Conservation (phyloP, 2,113 vertebrate species). For the Nothobranchius kuhntae region DNA sequence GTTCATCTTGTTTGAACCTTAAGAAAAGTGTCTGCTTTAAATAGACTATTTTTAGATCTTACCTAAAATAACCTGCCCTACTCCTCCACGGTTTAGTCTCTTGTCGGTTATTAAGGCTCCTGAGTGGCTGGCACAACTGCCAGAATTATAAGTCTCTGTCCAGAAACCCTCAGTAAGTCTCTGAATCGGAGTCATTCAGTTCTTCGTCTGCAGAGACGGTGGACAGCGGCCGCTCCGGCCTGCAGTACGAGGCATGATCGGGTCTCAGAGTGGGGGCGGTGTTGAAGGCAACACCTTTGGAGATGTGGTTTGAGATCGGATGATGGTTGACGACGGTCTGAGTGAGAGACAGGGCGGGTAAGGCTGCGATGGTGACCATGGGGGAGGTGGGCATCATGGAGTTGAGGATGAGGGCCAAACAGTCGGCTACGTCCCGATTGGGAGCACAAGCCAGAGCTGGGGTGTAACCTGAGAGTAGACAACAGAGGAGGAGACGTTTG, state of each 20-base stretch:
- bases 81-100: slow-evolving; percentile 17
- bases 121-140: slow-evolving; percentile 61
- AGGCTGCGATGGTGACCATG: slow-evolving; percentile 79
- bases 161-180: slow-evolving; percentile 87
- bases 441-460: slow-evolving; percentile 95
- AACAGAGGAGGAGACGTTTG: background rate
- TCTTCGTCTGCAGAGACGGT: slow-evolving; percentile 85
- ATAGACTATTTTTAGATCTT: slow-evolving; percentile 34
- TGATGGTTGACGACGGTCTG: slow-evolving; percentile 86
- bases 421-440: slow-evolving; percentile 96
- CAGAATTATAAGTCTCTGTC: slow-evolving; percentile 15
- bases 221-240: slow-evolving; percentile 85
- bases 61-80: slow-evolving; percentile 37
- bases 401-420: slow-evolving; percentile 95
- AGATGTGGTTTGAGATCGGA: slow-evolving; percentile 79
- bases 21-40: slow-evolving; percentile 17
- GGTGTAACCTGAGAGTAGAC: slow-evolving; percentile 85
- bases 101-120: slow-evolving; percentile 61
- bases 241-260: slow-evolving; percentile 89
- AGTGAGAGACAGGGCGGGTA: slow-evolving; percentile 85
- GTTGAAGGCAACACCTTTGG: slow-evolving; percentile 91
- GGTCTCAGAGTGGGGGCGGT: slow-evolving; percentile 86
- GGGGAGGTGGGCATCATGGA: slow-evolving; percentile 97
- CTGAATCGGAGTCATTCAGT: slow-evolving; percentile 96
- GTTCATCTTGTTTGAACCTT: slow-evolving; percentile 27